Evolutionary conservation across 2,888 invertebrate genomes (phyloP).

Genomic region (Philopedon plagiatum): DNA sequence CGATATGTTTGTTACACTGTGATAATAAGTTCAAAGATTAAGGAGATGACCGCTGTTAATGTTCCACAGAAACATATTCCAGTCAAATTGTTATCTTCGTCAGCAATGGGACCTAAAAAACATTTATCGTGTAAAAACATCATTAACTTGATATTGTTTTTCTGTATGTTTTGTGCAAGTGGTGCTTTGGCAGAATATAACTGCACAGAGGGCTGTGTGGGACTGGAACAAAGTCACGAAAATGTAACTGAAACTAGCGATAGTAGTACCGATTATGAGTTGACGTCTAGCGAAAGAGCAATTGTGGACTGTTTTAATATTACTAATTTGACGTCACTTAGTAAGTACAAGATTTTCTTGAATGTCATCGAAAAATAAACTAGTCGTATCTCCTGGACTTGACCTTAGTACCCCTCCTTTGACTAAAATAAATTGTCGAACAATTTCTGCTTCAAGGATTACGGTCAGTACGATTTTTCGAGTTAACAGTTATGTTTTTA

Average conservation of each 20-base stretch:
- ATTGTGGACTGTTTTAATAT: background rate
- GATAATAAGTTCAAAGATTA: conserved; percentile 21
- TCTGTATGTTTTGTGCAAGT: background rate
- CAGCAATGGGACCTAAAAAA: background rate
- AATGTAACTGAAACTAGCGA: conserved; percentile 4
- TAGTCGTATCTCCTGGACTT: too few species aligned
- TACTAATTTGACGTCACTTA: background rate
- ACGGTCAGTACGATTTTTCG: too few species aligned
- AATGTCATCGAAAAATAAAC: too few species aligned
- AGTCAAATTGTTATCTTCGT: background rate
- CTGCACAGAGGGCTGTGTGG: conserved; percentile 20
- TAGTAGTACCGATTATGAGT: background rate
- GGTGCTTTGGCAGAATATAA: background rate
- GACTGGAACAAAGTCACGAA: conserved; percentile 29
- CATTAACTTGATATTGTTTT: background rate
- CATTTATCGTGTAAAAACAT: background rate
- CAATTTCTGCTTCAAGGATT: too few species aligned
- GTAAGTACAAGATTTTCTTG: background rate
- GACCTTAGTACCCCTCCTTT: too few species aligned
- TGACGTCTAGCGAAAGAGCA: background rate
- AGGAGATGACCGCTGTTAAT: background rate
- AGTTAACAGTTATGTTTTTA: too few species aligned
- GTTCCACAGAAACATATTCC: background rate
- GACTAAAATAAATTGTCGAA: too few species aligned
- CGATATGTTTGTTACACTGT: background rate